Conservation (phyloP, 1,140 invertebrate species). For the Subanguina moxae region DNA sequence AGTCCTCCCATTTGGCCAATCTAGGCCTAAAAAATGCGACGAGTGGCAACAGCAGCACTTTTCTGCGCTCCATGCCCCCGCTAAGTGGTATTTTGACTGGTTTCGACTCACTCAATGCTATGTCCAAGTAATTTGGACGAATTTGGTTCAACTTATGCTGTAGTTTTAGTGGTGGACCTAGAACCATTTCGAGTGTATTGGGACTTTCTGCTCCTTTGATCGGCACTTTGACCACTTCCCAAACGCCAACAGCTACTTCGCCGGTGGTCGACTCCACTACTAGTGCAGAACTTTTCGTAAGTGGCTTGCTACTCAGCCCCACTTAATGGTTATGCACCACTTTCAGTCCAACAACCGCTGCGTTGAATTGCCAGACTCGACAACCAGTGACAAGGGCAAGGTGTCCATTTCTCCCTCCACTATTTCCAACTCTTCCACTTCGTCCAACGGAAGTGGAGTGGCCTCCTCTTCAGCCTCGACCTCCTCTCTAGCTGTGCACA, state of each 20-base stretch:
- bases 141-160: no score
- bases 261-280: constrained; percentile 1
- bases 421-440: constrained; percentile 1
- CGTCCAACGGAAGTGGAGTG: neutral
- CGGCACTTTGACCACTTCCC: constrained; percentile 2
- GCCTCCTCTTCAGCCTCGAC: no score
- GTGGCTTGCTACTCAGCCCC: no score
- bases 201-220: neutral
- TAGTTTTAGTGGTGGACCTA: no score
- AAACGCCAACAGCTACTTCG: neutral
- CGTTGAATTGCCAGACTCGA: neutral
- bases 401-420: neutral
- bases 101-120: neutral
- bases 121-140: neutral
- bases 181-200: neutral
- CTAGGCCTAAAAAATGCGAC: neutral
- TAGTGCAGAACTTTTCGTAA: neutral
- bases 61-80: neutral
- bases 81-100: neutral
- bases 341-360: neutral
- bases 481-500: no score
- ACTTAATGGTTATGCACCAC: no score
- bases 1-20: constrained; percentile 1
- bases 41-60: neutral
- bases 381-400: constrained; percentile 1